Conservation (phyloP, 1,140 invertebrate genomes). For the Leptinotarsa undecemlineata region DNA sequence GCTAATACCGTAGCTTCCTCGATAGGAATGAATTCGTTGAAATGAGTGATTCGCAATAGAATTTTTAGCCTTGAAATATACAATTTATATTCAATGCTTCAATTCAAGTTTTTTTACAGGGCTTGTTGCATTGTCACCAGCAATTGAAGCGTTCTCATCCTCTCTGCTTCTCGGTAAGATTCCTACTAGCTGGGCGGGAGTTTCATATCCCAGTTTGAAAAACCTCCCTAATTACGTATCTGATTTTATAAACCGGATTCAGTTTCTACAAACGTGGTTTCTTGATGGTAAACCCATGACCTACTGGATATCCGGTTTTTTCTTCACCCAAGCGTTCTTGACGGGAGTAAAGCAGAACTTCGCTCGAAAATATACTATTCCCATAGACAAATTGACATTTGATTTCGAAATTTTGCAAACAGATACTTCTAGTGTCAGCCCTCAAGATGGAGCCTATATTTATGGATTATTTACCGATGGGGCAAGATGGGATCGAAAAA, state of each 20-base stretch:
- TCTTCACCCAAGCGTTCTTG: conserved; percentile 92
- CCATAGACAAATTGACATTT: conserved; percentile 77
- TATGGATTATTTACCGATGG: conserved; percentile 85
- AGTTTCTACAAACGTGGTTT: conserved; percentile 78
- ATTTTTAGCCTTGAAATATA: too few relatives aligned
- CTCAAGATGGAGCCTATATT: conserved; percentile 78
- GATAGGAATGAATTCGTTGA: too few relatives aligned
- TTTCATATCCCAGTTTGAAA: conserved; percentile 90
- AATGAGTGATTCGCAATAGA: too few relatives aligned
- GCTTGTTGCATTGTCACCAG: conserved; percentile 82
- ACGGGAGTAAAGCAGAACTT: conserved; percentile 92
- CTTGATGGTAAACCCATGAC: conserved; percentile 74
- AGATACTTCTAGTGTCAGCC: conserved; percentile 55
- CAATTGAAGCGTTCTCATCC: conserved; percentile 72
- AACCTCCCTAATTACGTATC: conserved; percentile 82
- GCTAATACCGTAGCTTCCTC: too few relatives aligned
- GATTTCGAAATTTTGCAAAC: conserved; percentile 51
- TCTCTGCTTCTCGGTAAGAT: conserved; percentile 76
- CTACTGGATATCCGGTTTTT: conserved; percentile 95
- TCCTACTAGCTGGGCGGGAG: conserved; percentile 77
- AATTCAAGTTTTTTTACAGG: conserved; percentile 19
- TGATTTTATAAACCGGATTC: conserved; percentile 81
- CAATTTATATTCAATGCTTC: too few relatives aligned
- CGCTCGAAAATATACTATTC: conserved; percentile 83
- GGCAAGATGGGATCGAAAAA: conserved; percentile 75